These are phyloP conservation scores for Clepsis dumicolana DNA, from an alignment of 2,888 invertebrate genomes.

Conservation along the genomic window DNA sequence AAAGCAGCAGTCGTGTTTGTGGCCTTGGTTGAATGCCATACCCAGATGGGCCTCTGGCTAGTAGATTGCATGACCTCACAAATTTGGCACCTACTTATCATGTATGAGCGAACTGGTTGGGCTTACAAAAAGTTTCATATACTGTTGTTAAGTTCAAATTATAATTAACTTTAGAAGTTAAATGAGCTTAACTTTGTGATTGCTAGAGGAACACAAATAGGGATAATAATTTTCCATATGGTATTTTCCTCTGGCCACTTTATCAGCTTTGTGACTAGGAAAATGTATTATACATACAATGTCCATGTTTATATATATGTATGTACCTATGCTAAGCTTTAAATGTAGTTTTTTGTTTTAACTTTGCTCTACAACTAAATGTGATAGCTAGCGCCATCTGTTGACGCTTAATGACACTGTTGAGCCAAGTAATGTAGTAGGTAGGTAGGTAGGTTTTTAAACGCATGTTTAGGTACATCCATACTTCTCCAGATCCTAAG, in stretches of 20 bases:
- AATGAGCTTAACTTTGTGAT: neutral
- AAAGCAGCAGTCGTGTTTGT: constrained; percentile 27
- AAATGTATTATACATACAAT: neutral
- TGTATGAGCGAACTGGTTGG: constrained; percentile 16
- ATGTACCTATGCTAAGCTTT: neutral
- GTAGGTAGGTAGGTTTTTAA: too few species aligned
- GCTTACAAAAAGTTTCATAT: neutral
- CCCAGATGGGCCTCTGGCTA: constrained; percentile 56
- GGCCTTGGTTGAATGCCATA: constrained; percentile 51
- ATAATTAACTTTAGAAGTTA: neutral
- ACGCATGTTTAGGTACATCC: too few species aligned
- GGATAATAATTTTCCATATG: constrained; percentile 2
- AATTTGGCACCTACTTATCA: constrained; percentile 44
- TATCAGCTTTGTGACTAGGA: constrained; percentile 1
- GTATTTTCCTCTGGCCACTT: constrained; percentile 13
- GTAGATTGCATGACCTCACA: constrained; percentile 53
- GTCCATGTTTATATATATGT: neutral
- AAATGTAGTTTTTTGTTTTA: neutral
- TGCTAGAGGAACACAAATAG: constrained; percentile 4
- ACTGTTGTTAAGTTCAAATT: neutral
- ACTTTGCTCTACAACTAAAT: constrained; percentile 6
- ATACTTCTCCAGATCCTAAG: too few species aligned
- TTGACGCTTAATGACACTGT: constrained; percentile 37
- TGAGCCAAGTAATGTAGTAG: neutral
- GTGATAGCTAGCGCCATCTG: constrained; percentile 49